Evolutionary conservation across 2,888 invertebrate genomes (phyloP).

Genomic region (Caenorhabditis doughertyi): DNA sequence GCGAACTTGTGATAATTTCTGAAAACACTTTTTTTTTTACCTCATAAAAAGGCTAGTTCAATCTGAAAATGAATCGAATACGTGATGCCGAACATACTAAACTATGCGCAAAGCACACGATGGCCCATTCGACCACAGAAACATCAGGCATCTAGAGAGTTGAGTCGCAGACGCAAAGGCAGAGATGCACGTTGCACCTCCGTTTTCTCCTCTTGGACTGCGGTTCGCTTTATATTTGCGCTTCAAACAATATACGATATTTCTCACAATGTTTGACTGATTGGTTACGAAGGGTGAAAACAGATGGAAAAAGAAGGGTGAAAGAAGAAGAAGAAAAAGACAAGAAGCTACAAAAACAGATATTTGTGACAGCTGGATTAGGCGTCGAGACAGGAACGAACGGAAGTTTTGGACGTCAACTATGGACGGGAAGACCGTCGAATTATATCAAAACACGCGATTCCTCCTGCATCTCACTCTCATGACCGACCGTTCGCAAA

Average conservation of each 20-base stretch:
- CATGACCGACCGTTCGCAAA: slow-evolving; percentile 40
- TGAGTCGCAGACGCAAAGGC: slow-evolving; percentile 35
- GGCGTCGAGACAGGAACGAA: slow-evolving; percentile 33
- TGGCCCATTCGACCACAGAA: slow-evolving; percentile 11
- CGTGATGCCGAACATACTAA: slow-evolving; percentile 2
- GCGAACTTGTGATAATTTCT: too few species aligned
- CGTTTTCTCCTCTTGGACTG: slow-evolving; percentile 20
- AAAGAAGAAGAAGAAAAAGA: neutral
- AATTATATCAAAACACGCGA: slow-evolving; percentile 55
- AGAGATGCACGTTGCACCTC: slow-evolving; percentile 34
- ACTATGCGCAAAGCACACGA: slow-evolving; percentile 19
- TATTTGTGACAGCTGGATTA: slow-evolving; percentile 54
- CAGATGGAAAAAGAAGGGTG: slow-evolving; percentile 14
- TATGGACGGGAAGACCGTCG: slow-evolving; percentile 30
- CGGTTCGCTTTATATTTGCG: slow-evolving; percentile 45
- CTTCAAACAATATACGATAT: slow-evolving; percentile 52
- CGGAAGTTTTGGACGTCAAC: slow-evolving; percentile 46
- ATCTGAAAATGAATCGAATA: neutral
- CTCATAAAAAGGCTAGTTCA: too few species aligned
- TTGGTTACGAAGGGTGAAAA: slow-evolving; percentile 38
- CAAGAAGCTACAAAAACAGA: slow-evolving; percentile 29
- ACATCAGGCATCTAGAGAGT: slow-evolving; percentile 14
- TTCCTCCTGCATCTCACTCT: slow-evolving; percentile 22
- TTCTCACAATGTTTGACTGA: slow-evolving; percentile 35
- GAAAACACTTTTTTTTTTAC: too few species aligned